Percentiles rank a stretch among this genome's conserved stretches.
These are phyloP conservation scores for Lepidostoma basale DNA, from an alignment of 1,140 invertebrate genomes.

Conservation along the genomic window DNA sequence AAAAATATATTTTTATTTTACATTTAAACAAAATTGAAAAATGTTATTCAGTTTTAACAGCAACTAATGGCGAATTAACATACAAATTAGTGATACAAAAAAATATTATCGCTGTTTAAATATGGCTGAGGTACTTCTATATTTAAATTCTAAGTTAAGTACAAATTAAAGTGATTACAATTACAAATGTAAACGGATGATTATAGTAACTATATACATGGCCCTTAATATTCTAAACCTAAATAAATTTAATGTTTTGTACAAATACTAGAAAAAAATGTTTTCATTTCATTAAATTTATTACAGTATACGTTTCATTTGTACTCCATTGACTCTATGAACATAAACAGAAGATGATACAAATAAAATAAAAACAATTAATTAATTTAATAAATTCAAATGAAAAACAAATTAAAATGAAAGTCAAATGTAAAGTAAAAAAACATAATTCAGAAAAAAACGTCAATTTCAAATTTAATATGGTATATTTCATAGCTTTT, in stretches of 20 bases:
- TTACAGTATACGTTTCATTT: slow-evolving; percentile 38
- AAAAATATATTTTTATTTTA: no score
- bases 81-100: not conserved
- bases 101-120: slow-evolving; percentile 17
- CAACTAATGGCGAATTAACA: slow-evolving; percentile 15
- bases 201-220: slow-evolving; percentile 23
- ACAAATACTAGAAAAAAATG: slow-evolving; percentile 28
- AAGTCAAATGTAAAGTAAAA: no score
- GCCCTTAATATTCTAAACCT: slow-evolving; percentile 16
- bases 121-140: slow-evolving; percentile 28
- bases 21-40: no score
- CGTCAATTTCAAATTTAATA: no score
- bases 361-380: no score
- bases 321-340: slow-evolving; percentile 41
- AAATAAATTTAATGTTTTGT: slow-evolving; percentile 18
- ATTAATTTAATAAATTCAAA: no score
- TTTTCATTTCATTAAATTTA: slow-evolving; percentile 20
- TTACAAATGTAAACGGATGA: not conserved
- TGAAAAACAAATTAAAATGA: no score
- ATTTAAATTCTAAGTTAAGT: slow-evolving; percentile 10
- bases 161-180: slow-evolving; percentile 29
- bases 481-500: no score
- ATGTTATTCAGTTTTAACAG: not conserved
- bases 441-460: no score
- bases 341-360: slow-evolving; percentile 4